Evolutionary conservation across 2,797 vertebrate species (phyloP).

Genomic region (Saxicola maurus): DNA sequence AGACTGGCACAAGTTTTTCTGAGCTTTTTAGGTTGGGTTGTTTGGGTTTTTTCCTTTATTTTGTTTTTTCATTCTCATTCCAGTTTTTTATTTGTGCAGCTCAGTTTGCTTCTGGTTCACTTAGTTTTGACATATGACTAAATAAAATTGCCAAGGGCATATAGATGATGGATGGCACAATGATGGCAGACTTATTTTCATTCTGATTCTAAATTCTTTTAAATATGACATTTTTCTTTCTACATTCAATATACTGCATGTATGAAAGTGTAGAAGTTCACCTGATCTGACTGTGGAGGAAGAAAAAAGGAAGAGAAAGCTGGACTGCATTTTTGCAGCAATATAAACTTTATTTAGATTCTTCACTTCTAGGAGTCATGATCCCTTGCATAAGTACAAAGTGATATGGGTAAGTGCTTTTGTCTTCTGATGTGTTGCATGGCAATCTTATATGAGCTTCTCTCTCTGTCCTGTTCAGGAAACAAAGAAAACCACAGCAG

Average conservation of each 20-base stretch:
- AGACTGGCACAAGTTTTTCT: neutral
- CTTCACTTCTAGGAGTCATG: neutral
- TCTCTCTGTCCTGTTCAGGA: neutral
- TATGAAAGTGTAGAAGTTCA: neutral
- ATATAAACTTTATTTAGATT: neutral
- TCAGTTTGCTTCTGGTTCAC: constrained; percentile 36
- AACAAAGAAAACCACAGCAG: neutral
- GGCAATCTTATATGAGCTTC: neutral
- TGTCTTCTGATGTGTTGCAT: neutral
- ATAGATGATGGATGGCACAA: constrained; percentile 4
- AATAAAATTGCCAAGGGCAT: constrained; percentile 20
- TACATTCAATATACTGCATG: neutral
- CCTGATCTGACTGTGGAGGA: neutral
- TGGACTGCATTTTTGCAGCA: neutral
- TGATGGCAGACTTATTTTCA: constrained; percentile 38
- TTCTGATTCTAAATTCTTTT: constrained; percentile 29
- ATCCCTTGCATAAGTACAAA: neutral
- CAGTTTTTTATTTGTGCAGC: neutral
- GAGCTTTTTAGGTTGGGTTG: neutral
- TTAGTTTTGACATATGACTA: constrained; percentile 43
- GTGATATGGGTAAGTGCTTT: neutral
- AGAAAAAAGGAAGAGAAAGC: neutral
- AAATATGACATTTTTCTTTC: constrained; percentile 29
- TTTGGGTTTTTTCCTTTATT: neutral
- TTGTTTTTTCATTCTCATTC: neutral